Evolutionary conservation across 2,888 invertebrate species (phyloP), one percentile per base, ranked within the genome.

Genomic region (Drosophila falleni): DNA sequence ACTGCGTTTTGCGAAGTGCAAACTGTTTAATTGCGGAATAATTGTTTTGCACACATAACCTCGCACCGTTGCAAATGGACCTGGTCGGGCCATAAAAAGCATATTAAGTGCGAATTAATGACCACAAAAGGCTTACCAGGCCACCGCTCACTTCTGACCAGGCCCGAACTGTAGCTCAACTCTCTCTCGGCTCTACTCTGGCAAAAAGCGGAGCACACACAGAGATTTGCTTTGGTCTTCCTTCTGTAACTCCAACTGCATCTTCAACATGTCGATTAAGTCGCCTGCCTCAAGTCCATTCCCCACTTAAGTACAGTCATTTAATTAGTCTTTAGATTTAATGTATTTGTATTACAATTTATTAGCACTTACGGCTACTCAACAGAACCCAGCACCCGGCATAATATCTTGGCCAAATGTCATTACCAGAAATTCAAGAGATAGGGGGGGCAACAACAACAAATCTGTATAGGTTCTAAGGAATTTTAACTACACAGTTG

Each of bases 11-110:
- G 78, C 66, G 72, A 89, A 89, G 86, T 87, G 86, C 89, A 89
- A 88, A 89, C 89, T 87, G 89, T 89, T 89, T 87, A 87, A 87
- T 87, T 89, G 87, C 87, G 84, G 89, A 87, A 87, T 87, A 87
- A 87, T 87, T 87, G 87, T 87, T 89, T 89, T 87, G 89, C 88
- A 78, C 89, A 87, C 79, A 85, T 84, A 85, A 83, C 84, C 89
- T 89, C 84, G 89, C 87, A 83, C 89, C 81, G 79, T 84, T 89
- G 80, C 89, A 81, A 83, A 76, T 75, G 68, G 76, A 73, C 75
- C 67, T 69, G 79, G 71, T 50, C 86, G 47, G 68, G 80, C 80
- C 82, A 89, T 87, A 87, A 87, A 87, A 87, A 87, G 89, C 88
- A 86, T 87, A 87, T 89, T 89, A 87, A 87, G 89, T 87, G 88